These are phyloP conservation scores for Sparus aurata DNA, from an alignment of 2,797 vertebrate species.

Conservation along the genomic window DNA sequence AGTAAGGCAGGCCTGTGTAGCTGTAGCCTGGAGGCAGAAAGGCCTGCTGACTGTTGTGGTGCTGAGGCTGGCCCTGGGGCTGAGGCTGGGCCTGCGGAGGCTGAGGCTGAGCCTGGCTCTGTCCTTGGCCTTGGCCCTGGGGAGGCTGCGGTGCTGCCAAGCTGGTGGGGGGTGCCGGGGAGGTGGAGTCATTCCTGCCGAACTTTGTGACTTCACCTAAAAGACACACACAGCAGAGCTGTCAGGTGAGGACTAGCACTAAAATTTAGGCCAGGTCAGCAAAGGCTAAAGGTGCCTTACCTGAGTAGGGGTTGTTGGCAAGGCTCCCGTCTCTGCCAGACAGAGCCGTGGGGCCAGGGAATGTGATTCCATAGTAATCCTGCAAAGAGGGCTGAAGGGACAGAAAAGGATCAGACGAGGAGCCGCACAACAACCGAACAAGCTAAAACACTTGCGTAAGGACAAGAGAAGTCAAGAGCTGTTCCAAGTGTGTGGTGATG, in stretches of 20 bases:
- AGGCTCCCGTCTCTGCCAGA: conserved; percentile 94
- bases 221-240: neutral
- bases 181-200: conserved; percentile 94
- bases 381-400: conserved; percentile 81
- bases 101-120: conserved; percentile 83
- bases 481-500: neutral
- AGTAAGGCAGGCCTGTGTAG: conserved; percentile 96
- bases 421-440: neutral
- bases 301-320: conserved; percentile 95
- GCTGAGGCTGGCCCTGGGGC: conserved; percentile 89
- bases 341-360: conserved; percentile 93
- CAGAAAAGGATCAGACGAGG: conserved; percentile 20
- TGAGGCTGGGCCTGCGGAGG: conserved; percentile 90
- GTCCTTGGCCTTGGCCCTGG: conserved; percentile 90
- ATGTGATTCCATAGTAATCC: conserved; percentile 99
- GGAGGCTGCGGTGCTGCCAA: conserved; percentile 84
- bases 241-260: conserved; percentile 3
- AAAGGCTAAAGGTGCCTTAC: conserved; percentile 72
- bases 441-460: neutral
- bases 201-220: conserved; percentile 96
- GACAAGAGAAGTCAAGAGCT: neutral
- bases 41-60: conserved; percentile 94
- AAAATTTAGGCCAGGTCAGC: neutral
- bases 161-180: conserved; percentile 92
- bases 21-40: conserved; percentile 97